Conservation (phyloP, 2,113 vertebrate species). For the Podarcis muralis region DNA sequence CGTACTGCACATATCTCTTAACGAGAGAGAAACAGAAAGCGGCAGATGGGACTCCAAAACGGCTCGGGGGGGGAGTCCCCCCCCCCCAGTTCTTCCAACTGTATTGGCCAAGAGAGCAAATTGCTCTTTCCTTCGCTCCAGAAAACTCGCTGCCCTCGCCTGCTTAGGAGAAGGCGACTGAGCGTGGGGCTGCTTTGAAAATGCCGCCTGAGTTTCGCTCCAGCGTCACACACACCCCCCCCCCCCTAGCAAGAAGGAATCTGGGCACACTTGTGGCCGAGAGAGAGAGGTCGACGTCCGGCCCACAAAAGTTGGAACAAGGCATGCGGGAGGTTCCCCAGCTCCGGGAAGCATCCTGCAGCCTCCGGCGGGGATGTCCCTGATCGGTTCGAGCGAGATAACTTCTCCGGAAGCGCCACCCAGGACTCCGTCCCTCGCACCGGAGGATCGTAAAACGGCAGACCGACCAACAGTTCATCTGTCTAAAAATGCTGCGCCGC, state of each 20-base stretch:
- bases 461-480: no score
- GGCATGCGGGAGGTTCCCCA: neutral
- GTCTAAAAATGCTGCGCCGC: no score
- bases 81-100: neutral
- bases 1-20: neutral
- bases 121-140: no score
- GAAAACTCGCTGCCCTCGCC: neutral
- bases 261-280: neutral
- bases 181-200: neutral
- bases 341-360: neutral
- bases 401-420: neutral
- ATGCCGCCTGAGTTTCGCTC: no score
- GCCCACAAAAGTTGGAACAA: neutral
- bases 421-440: constrained; percentile 1
- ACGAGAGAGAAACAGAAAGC: neutral
- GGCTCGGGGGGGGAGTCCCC: neutral
- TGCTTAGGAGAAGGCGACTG: neutral
- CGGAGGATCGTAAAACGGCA: neutral
- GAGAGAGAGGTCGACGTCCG: neutral
- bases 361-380: neutral
- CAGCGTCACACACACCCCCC: neutral
- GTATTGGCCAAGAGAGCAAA: neutral
- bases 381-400: neutral
- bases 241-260: neutral
- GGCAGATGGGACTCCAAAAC: neutral